Conservation (phyloP, 2,888 invertebrate species). For the Epinotia brunnichana region DNA sequence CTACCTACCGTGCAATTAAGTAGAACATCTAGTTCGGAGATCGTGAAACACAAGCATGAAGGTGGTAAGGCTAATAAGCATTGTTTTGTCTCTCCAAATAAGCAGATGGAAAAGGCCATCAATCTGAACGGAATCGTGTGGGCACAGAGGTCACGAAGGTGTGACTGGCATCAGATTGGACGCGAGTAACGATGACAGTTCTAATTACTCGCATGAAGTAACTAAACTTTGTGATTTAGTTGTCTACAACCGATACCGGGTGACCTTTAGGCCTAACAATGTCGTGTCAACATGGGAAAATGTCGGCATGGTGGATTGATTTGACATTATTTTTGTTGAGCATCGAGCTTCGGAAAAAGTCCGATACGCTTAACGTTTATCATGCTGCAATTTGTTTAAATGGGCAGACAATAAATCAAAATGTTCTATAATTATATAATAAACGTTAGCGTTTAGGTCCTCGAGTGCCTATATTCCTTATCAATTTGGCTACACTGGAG, state of each 20-base stretch:
- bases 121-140: constrained; percentile 37
- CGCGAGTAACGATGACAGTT: constrained; percentile 55
- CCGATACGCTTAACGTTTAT: too few species aligned
- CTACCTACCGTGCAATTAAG: background rate
- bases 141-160: constrained; percentile 55
- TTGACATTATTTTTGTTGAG: too few species aligned
- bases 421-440: too few species aligned
- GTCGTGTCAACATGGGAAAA: constrained; percentile 23
- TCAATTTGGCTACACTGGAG: background rate
- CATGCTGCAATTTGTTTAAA: too few species aligned
- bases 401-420: too few species aligned
- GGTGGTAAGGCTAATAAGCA: constrained; percentile 30
- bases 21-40: background rate
- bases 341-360: too few species aligned
- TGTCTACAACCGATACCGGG: constrained; percentile 23
- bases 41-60: background rate
- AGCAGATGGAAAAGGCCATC: constrained; percentile 51
- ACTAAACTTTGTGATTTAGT: constrained; percentile 62
- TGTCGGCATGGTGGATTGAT: background rate
- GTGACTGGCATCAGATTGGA: constrained; percentile 53
- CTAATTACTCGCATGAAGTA: constrained; percentile 60
- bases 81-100: constrained; percentile 38
- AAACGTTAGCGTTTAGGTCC: too few species aligned
- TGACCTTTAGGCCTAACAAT: constrained; percentile 28
- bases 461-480: background rate